These are phyloP conservation scores for Poeciliopsis turrubarensis DNA, from an alignment of 2,113 vertebrate species.

Conservation along the genomic window DNA sequence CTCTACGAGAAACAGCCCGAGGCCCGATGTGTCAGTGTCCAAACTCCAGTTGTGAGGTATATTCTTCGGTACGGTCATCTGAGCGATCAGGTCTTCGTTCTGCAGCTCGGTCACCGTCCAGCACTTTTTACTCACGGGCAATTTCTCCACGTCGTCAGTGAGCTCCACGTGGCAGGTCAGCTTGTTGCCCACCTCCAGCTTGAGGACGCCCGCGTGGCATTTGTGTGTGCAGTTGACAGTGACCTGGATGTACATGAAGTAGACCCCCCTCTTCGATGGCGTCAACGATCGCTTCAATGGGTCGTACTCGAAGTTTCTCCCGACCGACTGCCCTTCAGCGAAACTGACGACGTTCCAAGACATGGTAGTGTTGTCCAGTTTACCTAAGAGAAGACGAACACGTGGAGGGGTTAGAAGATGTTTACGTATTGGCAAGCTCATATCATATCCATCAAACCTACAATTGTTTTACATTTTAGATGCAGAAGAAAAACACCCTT, in stretches of 20 bases:
- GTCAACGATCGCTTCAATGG: rapidly evolving
- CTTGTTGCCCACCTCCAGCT: not conserved
- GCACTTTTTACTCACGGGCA: constrained; percentile 42
- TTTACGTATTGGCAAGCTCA: not conserved
- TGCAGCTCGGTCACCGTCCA: constrained; percentile 43
- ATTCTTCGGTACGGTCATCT: constrained; percentile 1
- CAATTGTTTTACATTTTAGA: rapidly evolving
- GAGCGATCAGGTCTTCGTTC: rapidly evolving
- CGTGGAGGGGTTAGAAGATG: not conserved
- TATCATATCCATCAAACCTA: not conserved
- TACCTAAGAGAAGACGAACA: constrained; percentile 47
- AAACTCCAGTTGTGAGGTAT: constrained; percentile 58
- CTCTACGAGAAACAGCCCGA: constrained; percentile 73
- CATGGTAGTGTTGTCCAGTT: constrained; percentile 40
- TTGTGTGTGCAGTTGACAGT: not conserved
- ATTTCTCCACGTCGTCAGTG: rapidly evolving
- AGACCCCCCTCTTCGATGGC: constrained; percentile 31
- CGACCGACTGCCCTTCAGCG: not conserved
- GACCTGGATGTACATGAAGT: constrained; percentile 74
- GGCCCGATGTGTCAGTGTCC: constrained; percentile 27
- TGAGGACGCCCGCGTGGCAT: not conserved
- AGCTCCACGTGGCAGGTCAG: constrained; percentile 67
- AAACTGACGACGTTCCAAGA: rapidly evolving
- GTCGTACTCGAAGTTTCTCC: constrained; percentile 46
- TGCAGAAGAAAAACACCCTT: not conserved